These are phyloP conservation scores for Hymenochirus boettgeri DNA, from an alignment of 2,113 vertebrate genomes.

Conservation along the genomic window DNA sequence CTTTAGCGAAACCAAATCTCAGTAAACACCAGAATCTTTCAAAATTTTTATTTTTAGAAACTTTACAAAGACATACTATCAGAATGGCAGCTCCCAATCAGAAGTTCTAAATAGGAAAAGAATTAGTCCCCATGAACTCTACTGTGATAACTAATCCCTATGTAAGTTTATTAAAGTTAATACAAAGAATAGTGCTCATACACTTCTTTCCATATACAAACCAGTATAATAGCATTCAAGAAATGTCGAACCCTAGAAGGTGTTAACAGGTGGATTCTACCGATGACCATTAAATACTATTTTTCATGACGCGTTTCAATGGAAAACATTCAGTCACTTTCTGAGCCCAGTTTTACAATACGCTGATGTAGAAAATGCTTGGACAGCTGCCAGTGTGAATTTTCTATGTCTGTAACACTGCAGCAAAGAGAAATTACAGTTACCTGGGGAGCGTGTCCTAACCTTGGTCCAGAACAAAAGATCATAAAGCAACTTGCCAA, in stretches of 20 bases:
- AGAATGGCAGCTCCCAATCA: too few species aligned
- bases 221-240: too few species aligned
- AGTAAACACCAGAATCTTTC: too few species aligned
- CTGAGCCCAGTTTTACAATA: neutral
- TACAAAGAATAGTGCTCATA: too few species aligned
- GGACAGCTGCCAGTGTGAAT: neutral
- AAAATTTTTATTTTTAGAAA: too few species aligned
- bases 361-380: neutral
- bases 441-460: neutral
- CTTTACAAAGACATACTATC: too few species aligned
- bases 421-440: neutral
- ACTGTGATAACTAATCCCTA: too few species aligned
- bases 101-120: too few species aligned
- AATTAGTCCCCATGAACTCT: too few species aligned
- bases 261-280: neutral
- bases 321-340: neutral
- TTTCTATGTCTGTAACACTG: neutral
- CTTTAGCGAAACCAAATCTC: too few species aligned
- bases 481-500: neutral
- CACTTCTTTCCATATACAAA: too few species aligned
- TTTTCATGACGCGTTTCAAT: neutral
- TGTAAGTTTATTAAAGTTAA: too few species aligned
- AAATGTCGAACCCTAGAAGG: neutral
- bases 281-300: conserved; percentile 1
- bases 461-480: neutral